These are phyloP conservation scores for Limosa lapponica DNA, from an alignment of 2,797 vertebrate species.

Conservation along the genomic window DNA sequence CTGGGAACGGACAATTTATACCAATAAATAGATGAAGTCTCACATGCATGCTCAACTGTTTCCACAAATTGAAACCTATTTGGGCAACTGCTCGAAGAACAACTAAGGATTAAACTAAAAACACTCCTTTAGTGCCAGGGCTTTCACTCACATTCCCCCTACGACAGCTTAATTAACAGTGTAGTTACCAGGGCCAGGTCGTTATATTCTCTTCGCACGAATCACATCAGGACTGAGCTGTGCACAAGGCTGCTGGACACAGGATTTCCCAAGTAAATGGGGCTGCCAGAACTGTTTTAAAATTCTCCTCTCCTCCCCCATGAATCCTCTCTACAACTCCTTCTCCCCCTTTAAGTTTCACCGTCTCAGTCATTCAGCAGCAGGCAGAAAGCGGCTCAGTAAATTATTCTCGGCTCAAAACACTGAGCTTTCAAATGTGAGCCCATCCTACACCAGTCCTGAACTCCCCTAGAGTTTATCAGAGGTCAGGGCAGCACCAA, in stretches of 20 bases:
- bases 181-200: background rate
- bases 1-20: background rate
- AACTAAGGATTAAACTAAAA: background rate
- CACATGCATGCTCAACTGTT: background rate
- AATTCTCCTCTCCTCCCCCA: background rate
- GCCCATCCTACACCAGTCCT: background rate
- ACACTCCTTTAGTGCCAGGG: background rate
- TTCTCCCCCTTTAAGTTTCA: background rate
- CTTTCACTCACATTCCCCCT: background rate
- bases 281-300: background rate
- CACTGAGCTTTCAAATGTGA: background rate
- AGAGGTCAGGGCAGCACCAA: background rate
- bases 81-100: background rate
- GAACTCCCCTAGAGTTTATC: background rate
- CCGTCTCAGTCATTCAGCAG: background rate
- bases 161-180: background rate
- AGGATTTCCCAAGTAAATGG: background rate
- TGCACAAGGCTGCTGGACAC: background rate
- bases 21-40: background rate
- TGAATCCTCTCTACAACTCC: background rate
- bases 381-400: background rate
- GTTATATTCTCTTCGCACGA: background rate
- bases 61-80: background rate
- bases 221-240: background rate
- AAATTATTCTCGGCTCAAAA: slow-evolving; percentile 19